These are phyloP conservation scores for Asobara japonica DNA, from an alignment of 1,140 invertebrate genomes.

Conservation along the genomic window DNA sequence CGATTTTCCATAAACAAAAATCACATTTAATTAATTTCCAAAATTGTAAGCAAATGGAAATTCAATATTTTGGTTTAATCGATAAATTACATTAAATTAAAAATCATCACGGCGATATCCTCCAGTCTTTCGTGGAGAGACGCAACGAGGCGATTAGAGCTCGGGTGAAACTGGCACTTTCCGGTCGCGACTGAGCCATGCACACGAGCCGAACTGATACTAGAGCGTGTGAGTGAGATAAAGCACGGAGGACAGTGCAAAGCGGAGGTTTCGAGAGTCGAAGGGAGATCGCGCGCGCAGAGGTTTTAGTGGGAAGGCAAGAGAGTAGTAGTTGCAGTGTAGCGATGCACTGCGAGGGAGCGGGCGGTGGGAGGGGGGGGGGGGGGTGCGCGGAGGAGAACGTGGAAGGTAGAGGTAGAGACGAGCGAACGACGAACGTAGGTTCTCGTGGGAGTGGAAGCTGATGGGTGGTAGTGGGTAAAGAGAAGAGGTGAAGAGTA, in stretches of 20 bases:
- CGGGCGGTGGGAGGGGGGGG: slow-evolving; percentile 15
- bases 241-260: slow-evolving; percentile 8
- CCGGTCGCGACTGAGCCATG: slow-evolving; percentile 51
- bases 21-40: too few relatives aligned
- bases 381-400: neutral
- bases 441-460: slow-evolving; percentile 27
- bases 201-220: slow-evolving; percentile 38
- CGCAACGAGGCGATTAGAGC: slow-evolving; percentile 39
- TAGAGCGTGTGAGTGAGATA: slow-evolving; percentile 31
- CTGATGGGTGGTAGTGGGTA: neutral
- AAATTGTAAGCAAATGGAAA: neutral
- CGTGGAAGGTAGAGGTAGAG: slow-evolving; percentile 8
- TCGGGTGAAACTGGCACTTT: slow-evolving; percentile 60
- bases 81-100: slow-evolving; percentile 9
- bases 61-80: neutral
- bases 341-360: neutral
- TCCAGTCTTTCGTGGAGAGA: slow-evolving; percentile 31
- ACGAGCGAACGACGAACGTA: slow-evolving; percentile 38
- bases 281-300: slow-evolving; percentile 8
- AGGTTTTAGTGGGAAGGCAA: slow-evolving; percentile 3
- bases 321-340: slow-evolving; percentile 5
- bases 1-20: too few relatives aligned
- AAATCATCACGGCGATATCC: neutral
- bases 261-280: slow-evolving; percentile 2
- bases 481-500: neutral